A percentile compares a stretch with the other conserved stretches of the same genome.
These are phyloP conservation scores for Gymnopithys bicolor DNA, from an alignment of 2,797 vertebrate genomes.

Conservation along the genomic window DNA sequence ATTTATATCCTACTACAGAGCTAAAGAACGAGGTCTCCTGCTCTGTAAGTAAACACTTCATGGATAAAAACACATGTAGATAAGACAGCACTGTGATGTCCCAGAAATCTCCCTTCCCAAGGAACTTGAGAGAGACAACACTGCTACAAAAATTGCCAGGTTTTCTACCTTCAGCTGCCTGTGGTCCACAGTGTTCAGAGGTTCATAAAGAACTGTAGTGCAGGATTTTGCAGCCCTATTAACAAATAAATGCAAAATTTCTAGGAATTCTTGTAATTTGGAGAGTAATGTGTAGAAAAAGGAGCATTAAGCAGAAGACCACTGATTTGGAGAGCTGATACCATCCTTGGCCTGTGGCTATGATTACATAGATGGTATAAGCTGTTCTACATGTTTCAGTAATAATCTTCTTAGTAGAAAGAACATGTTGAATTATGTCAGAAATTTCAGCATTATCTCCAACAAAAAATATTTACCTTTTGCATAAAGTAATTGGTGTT, in stretches of 20 bases:
- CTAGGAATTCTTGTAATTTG: neutral
- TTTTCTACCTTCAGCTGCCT: neutral
- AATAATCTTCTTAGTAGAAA: neutral
- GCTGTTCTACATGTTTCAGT: neutral
- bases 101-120: neutral
- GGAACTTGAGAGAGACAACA: neutral
- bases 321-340: neutral
- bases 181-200: fast-evolving
- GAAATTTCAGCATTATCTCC: neutral
- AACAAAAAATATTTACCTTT: neutral
- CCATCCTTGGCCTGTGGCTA: neutral
- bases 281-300: neutral
- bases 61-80: neutral
- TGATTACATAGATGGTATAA: neutral
- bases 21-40: neutral
- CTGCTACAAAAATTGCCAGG: neutral
- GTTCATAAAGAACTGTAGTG: neutral
- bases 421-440: neutral
- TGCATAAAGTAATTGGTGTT: neutral
- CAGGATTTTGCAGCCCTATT: neutral
- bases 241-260: neutral
- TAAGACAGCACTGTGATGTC: fast-evolving
- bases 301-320: neutral
- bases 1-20: neutral
- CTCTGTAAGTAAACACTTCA: neutral